Conservation (phyloP, 2,888 invertebrate genomes). For the Zelleria hepariella region DNA sequence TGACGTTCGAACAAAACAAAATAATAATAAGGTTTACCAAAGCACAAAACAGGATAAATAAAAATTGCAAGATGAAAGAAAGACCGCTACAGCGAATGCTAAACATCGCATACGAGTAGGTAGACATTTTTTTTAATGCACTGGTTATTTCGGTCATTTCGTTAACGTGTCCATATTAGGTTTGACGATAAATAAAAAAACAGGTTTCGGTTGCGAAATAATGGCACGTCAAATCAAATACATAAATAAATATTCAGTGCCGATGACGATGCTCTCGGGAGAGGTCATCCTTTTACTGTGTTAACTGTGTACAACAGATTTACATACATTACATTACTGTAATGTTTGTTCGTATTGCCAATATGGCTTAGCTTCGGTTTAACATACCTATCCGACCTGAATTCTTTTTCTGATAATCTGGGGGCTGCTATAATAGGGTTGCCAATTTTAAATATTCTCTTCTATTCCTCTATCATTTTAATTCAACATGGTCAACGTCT, state of each 20-base stretch:
- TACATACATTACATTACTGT: neutral
- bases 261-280: constrained; percentile 33
- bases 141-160: neutral
- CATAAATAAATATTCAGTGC: constrained; percentile 37
- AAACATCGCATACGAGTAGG: neutral
- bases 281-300: constrained; percentile 36
- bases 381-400: too few species aligned
- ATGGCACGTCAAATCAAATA: constrained; percentile 33
- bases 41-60: too few species aligned
- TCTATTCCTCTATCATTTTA: too few species aligned
- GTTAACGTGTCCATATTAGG: neutral
- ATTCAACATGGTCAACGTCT: too few species aligned
- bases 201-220: constrained; percentile 44
- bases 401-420: too few species aligned
- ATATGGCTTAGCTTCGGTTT: too few species aligned
- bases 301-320: constrained; percentile 15
- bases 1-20: too few species aligned
- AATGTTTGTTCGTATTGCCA: neutral
- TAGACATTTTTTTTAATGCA: neutral
- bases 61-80: too few species aligned
- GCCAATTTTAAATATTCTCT: too few species aligned
- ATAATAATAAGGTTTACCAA: too few species aligned
- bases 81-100: too few species aligned
- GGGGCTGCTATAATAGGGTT: too few species aligned
- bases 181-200: constrained; percentile 28